A percentile compares a stretch with the other conserved stretches of the same genome.
Evolutionary conservation across 2,888 invertebrate species (phyloP).

Genomic region (Frankliniella fusca): DNA sequence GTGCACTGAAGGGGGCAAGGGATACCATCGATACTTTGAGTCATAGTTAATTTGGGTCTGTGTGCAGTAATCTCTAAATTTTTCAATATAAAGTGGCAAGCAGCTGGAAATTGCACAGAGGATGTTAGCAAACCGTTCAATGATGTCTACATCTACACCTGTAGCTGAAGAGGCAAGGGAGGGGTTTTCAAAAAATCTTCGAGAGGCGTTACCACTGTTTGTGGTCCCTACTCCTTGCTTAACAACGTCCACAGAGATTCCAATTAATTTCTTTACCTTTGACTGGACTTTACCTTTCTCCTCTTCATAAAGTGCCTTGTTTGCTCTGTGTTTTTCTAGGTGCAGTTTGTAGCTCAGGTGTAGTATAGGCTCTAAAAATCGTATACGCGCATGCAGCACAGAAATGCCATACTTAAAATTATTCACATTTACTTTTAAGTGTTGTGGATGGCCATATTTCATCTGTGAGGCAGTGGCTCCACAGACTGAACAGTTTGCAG

Average conservation of each 20-base stretch:
- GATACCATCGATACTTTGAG: neutral
- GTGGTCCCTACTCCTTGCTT: conserved; percentile 43
- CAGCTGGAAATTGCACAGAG: too few species aligned
- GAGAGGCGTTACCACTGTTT: conserved; percentile 40
- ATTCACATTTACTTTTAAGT: neutral
- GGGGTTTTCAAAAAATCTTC: conserved; percentile 43
- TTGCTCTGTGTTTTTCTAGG: conserved; percentile 41
- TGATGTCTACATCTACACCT: conserved; percentile 37
- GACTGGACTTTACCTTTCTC: conserved; percentile 39
- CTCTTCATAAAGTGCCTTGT: conserved; percentile 36
- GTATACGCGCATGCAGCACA: conserved; percentile 42
- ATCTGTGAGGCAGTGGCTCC: neutral
- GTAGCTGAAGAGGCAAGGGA: conserved; percentile 42
- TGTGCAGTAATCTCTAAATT: neutral
- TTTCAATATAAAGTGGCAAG: neutral
- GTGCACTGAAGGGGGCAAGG: neutral
- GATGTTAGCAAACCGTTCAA: too few species aligned
- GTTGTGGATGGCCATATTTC: neutral
- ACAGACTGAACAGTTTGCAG: neutral
- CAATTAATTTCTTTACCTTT: conserved; percentile 39
- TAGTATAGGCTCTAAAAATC: conserved; percentile 41
- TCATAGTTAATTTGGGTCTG: neutral
- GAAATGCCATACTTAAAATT: conserved; percentile 42
- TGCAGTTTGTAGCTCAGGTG: conserved; percentile 43
- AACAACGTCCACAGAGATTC: conserved; percentile 42